A percentile compares a stretch with the other conserved stretches of the same genome.
These are phyloP conservation scores for Tiliacea citrago DNA, from an alignment of 2,888 invertebrate genomes.

Conservation along the genomic window DNA sequence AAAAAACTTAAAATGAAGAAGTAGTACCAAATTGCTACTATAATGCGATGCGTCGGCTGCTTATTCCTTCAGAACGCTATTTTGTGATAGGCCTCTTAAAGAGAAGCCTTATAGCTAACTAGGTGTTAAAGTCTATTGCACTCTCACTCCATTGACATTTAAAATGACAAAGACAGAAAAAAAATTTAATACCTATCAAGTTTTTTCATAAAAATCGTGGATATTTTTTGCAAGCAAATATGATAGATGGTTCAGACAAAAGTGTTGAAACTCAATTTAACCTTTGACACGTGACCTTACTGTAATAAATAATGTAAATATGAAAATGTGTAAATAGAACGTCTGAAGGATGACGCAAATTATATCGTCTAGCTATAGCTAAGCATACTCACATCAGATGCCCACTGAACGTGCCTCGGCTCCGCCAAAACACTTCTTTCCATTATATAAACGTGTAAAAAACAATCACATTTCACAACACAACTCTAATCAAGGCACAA, in stretches of 20 bases:
- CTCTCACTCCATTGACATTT: too few relatives aligned
- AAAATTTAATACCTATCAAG: neutral
- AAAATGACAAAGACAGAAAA: neutral
- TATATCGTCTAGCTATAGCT: neutral
- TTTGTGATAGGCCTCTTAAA: too few relatives aligned
- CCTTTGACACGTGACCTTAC: constrained; percentile 17
- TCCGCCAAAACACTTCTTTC: constrained; percentile 88
- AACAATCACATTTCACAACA: constrained; percentile 84
- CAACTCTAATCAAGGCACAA: constrained; percentile 69
- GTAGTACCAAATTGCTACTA: too few relatives aligned
- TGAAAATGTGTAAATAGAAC: neutral
- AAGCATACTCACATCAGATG: constrained; percentile 84
- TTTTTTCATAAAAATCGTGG: too few relatives aligned
- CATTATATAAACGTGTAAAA: constrained; percentile 78
- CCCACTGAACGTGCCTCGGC: constrained; percentile 86
- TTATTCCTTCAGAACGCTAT: too few relatives aligned
- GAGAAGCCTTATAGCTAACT: too few relatives aligned
- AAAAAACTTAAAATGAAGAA: too few relatives aligned
- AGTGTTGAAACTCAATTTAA: constrained; percentile 1
- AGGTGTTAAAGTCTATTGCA: too few relatives aligned
- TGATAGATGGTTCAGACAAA: neutral
- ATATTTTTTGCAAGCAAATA: neutral
- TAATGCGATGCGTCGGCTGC: too few relatives aligned
- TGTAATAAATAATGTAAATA: constrained; percentile 5
- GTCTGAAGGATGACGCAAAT: constrained; percentile 24